These are phyloP conservation scores for Papilio polytes DNA, from an alignment of 1,140 invertebrate genomes.

Conservation along the genomic window DNA sequence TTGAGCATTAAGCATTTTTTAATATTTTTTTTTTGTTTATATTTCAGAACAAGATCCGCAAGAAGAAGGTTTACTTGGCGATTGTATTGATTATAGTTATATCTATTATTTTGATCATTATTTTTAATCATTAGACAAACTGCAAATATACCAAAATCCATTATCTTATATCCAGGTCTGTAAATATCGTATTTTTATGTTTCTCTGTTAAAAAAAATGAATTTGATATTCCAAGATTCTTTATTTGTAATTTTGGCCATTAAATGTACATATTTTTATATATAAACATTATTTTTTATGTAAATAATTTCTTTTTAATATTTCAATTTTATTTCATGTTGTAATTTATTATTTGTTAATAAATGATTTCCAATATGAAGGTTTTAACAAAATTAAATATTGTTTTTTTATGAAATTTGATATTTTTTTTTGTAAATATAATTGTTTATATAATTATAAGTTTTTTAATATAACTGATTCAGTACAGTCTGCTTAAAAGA, in stretches of 20 bases:
- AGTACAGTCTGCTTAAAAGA: slow-evolving; percentile 6
- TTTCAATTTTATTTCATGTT: not conserved
- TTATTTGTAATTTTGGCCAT: not conserved
- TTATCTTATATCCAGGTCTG: not conserved
- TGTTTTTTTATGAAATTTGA: not conserved
- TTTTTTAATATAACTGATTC: not conserved
- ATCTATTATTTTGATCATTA: slow-evolving; percentile 89
- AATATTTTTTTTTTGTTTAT: slow-evolving; percentile 54
- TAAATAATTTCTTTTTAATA: not conserved
- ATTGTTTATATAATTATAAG: not conserved
- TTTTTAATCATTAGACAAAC: slow-evolving; percentile 68
- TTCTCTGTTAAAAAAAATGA: not conserved
- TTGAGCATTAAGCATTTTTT: too few relatives aligned
- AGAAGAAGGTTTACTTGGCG: slow-evolving; percentile 92
- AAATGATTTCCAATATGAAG: too few relatives aligned
- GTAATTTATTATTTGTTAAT: too few relatives aligned
- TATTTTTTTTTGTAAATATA: not conserved
- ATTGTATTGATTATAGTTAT: slow-evolving; percentile 88
- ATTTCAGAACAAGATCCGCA: slow-evolving; percentile 92
- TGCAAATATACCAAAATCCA: not conserved
- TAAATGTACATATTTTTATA: not conserved
- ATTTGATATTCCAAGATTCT: not conserved
- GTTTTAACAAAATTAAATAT: too few relatives aligned
- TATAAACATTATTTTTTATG: not conserved
- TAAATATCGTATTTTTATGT: not conserved